Conservation (phyloP, 2,113 vertebrate genomes). For the Pontoporia blainvillei region DNA sequence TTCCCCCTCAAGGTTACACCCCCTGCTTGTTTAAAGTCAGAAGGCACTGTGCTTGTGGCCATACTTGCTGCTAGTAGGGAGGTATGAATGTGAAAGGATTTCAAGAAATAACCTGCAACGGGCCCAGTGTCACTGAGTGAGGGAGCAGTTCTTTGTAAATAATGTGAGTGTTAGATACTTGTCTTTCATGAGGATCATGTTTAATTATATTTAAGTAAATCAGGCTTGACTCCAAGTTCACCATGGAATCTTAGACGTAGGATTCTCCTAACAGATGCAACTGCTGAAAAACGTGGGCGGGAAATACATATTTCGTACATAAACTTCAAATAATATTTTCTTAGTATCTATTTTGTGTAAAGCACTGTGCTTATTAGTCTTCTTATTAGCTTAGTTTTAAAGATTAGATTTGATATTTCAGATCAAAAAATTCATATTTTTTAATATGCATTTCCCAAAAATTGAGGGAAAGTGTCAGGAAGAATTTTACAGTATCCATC, state of each 20-base stretch:
- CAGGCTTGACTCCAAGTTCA: background rate
- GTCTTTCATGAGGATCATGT: background rate
- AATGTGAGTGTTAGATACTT: background rate
- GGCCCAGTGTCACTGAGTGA: background rate
- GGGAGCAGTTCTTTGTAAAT: background rate
- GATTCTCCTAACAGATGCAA: background rate
- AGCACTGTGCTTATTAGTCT: background rate
- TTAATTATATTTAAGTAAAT: slow-evolving; percentile 22
- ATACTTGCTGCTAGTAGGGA: background rate
- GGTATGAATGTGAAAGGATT: background rate
- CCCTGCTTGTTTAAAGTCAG: background rate
- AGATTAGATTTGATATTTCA: background rate
- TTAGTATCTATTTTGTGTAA: background rate
- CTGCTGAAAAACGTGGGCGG: background rate
- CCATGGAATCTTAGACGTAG: background rate
- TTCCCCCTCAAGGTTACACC: background rate
- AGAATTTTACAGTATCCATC: background rate
- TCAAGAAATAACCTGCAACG: background rate
- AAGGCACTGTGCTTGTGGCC: background rate
- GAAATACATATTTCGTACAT: background rate
- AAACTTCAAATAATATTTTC: background rate
- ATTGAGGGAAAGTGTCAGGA: background rate
- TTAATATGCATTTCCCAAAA: background rate
- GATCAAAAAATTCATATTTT: background rate
- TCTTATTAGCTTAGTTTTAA: background rate